Base-by-base conservation (phyloP, 2,113 vertebrate species). In the Lota lota region DNA sequence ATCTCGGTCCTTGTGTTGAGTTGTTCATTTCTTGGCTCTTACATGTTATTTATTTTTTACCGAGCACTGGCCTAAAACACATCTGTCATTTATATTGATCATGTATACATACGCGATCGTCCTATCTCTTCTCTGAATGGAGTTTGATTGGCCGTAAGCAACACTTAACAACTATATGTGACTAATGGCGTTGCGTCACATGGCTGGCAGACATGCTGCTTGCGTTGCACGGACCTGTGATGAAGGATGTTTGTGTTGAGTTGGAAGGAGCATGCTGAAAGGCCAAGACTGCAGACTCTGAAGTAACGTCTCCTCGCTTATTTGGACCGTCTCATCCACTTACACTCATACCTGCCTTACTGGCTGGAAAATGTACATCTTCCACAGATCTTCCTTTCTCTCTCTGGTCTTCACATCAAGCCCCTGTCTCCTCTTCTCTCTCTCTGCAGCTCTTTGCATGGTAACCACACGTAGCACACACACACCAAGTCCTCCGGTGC, bases 151-250 rank as follows among this genome's bases (percentile, higher is more conserved):
- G 40, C 40, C 12, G 40, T 47, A 47, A 47, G 40, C 40, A 47
- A 47, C 40, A 7, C 40, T 47, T 47, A 11, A 11, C 12, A 47
- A 4, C 10, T 4, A 28, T 28, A 50, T 63, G 63, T 78, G 12
- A 75, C 68, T 76, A 56, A 63, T 63, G 60, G 61, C 40, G n/a
- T 14, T 36, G 28, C 28, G 28, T 36, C 57, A 5, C 28, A 4
- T n/a, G 51, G 21, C 63, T 65, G 18, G 75, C 53, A 2, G 57
- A 22, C 21, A 68, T 5, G 69, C 7, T 50, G 69, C 63, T 82
- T 67, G 24, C 61, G 71, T 80, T 80, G 74, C 75, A 74, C 73
- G 69, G 74, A 79, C 73, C 62, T 73, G 63, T 63, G 74, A 72
- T 47, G 67, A 64, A 66, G 65, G 67, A 69, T 80, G n/a, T 63